Evolutionary conservation across 1,140 invertebrate species (phyloP).

Genomic region (Chrysoperla carnea): DNA sequence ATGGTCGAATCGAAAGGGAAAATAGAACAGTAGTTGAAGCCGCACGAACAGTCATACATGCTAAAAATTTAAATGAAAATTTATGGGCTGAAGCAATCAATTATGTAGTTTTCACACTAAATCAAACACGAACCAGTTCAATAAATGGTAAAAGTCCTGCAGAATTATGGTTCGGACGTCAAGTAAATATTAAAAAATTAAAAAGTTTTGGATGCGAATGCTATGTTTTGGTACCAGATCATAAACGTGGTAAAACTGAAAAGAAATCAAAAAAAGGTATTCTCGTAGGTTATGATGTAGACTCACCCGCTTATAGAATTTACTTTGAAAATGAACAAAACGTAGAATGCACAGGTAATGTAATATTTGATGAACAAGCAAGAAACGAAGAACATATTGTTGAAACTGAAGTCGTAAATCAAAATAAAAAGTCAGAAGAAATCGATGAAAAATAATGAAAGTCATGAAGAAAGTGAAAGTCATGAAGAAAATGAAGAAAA

Average conservation of each 20-base stretch:
- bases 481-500: too few relatives aligned
- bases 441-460: conserved; percentile 8
- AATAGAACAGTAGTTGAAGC: too few relatives aligned
- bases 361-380: conserved; percentile 1
- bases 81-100: conserved; percentile 21
- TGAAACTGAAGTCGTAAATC: not conserved
- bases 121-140: conserved; percentile 10
- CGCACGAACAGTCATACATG: too few relatives aligned
- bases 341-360: conserved; percentile 5
- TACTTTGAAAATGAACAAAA: conserved; percentile 5
- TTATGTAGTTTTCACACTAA: conserved; percentile 13
- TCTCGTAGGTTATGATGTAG: conserved; percentile 9
- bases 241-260: conserved; percentile 7
- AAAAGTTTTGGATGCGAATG: conserved; percentile 8
- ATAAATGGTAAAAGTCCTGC: conserved; percentile 9
- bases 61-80: conserved; percentile 6
- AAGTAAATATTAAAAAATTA: conserved; percentile 5
- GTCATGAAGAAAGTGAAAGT: too few relatives aligned
- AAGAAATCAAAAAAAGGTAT: conserved; percentile 8
- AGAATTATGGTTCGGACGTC: conserved; percentile 10
- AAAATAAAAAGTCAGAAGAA: conserved; percentile 15
- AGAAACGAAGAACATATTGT: not conserved
- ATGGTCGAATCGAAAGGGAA: too few relatives aligned
- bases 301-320: conserved; percentile 7
- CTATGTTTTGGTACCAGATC: conserved; percentile 4